Conservation (phyloP, 2,797 vertebrate genomes). For the Helarctos malayanus region DNA sequence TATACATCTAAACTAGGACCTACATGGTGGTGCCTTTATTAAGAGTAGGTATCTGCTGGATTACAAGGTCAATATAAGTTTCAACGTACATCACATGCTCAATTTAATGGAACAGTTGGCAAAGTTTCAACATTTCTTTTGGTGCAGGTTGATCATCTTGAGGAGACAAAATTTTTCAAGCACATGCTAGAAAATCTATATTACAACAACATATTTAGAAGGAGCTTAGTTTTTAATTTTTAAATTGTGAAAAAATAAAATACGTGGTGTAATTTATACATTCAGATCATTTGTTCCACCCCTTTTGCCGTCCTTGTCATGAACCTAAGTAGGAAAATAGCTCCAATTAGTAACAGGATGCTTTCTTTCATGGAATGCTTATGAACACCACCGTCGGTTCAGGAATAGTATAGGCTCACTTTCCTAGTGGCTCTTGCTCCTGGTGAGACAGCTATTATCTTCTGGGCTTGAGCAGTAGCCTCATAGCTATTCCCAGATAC, state of each 20-base stretch:
- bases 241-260: not conserved
- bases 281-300: not conserved
- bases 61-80: not conserved
- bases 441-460: not conserved
- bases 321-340: not conserved
- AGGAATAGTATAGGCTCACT: not conserved
- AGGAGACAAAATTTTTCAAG: not conserved
- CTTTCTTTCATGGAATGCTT: not conserved
- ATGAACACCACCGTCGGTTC: fast-evolving
- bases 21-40: not conserved
- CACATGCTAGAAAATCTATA: not conserved
- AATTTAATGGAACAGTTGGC: not conserved
- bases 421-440: not conserved
- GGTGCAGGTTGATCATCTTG: not conserved
- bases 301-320: not conserved
- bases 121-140: not conserved
- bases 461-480: not conserved
- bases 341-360: not conserved
- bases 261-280: not conserved
- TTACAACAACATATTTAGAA: not conserved
- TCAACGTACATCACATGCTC: not conserved
- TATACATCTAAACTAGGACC: not conserved
- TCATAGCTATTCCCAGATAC: not conserved
- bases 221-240: not conserved
- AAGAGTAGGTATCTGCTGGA: not conserved